Percentiles rank a stretch among this genome's conserved stretches.
Conservation (phyloP, 2,797 vertebrate species). For the Monodelphis domestica region DNA sequence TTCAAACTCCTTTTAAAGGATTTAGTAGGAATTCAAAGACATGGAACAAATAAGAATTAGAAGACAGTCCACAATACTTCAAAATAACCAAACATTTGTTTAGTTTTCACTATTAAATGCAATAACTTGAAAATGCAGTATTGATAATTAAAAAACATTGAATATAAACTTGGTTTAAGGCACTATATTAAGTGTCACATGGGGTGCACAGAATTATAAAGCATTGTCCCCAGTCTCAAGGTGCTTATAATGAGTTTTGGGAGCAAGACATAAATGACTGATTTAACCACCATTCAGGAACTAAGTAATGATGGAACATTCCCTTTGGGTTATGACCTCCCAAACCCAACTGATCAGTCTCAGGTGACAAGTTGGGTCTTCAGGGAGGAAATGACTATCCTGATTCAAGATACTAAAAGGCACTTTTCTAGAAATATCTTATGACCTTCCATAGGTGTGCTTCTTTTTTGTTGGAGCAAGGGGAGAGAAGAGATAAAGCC, state of each 20-base stretch:
- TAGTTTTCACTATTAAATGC: neutral
- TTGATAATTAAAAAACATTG: neutral
- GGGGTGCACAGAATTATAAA: neutral
- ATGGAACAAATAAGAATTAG: conserved; percentile 14
- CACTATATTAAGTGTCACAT: no score
- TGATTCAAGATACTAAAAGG: no score
- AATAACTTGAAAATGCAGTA: neutral
- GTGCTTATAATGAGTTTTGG: neutral
- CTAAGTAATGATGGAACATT: no score
- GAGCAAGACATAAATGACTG: neutral
- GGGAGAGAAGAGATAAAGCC: no score
- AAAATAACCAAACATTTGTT: conserved; percentile 24
- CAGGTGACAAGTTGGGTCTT: no score
- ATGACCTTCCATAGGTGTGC: no score
- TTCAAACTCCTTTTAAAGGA: conserved; percentile 37
- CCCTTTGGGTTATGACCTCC: no score
- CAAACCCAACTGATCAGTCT: no score
- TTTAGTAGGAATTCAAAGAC: conserved; percentile 55
- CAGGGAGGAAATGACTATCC: no score
- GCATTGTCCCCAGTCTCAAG: neutral
- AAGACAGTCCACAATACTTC: conserved; percentile 24
- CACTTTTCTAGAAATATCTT: no score
- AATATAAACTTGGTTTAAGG: neutral
- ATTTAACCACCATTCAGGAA: no score
- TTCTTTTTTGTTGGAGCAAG: no score